Base-by-base conservation (phyloP, 37 sponge, comb jelly and placozoan species). In the Cladorhizidae sp. region DNA sequence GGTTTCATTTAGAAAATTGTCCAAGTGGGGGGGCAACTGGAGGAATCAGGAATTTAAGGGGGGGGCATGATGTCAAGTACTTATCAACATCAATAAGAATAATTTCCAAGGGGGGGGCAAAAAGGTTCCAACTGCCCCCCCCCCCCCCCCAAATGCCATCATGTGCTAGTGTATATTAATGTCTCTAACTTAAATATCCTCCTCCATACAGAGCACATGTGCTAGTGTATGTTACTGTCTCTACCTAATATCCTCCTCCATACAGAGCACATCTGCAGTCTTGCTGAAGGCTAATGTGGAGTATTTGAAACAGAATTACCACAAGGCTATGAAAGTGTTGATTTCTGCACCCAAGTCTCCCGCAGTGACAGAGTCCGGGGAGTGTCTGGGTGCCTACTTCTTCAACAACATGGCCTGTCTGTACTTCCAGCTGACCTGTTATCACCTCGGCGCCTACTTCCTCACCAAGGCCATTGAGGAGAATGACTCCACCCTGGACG, bases 401-500 rank as follows among this genome's bases (percentile, higher is more conserved):
- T 98, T 90, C 89, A 96, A 96, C 86, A 90, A 94, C 81, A 71
- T 98, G n/a, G 99, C 91, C 38, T 95, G 99, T 64, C 69, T 94
- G 38, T 95, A 98, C 75, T 80, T 56, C 70, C 82, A 89, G 63
- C 85, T 98, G 89, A 89, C 87, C 40, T 86, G 90, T 59, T 87
- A 96, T 83, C 83, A 79, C 38, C 73, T 98, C 33, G 93, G 95
- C 40, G 92, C 92, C 32, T 80, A 87, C 89, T 96, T 94, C 82
- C 88, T 91, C 79, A 80, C 70, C 18, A 92, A 96, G 77, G 97
- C 97, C 28, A 73, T 98, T n/a, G 89, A 94, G 51, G 97, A 92
- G 89, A 98, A 98, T 64, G 93, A 94, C 54, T 85, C 85, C 29
- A 92, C 97, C 21, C 85, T 96, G 29, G 93, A 93, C 52, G 94